phyloP scores from a whole-genome alignment of 2,113 vertebrate genomes.

The Chitala chitala region DNA sequence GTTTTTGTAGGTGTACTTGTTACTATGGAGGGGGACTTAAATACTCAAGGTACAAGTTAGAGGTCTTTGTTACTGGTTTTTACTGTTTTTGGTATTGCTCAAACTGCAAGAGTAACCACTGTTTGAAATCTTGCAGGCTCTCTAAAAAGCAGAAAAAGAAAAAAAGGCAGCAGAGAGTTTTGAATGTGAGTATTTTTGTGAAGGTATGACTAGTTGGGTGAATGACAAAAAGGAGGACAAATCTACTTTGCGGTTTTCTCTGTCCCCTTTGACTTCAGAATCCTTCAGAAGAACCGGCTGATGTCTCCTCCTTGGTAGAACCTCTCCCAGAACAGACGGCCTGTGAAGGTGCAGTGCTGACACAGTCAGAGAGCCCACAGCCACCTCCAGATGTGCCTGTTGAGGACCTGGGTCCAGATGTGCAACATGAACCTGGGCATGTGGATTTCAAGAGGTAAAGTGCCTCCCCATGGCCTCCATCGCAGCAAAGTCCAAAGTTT shows the following conservation, averaged over 20 bases:
- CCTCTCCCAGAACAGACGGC: neutral
- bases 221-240: no score
- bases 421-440: constrained; percentile 28
- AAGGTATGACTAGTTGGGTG: no score
- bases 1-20: no score
- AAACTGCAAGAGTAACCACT: neutral
- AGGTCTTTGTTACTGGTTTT: no score
- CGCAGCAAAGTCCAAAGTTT: neutral
- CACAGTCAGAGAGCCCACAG: constrained; percentile 23
- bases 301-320: constrained; percentile 1
- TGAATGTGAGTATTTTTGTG: constrained; percentile 40
- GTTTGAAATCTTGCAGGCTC: constrained; percentile 57
- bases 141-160: constrained; percentile 91
- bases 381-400: constrained; percentile 19
- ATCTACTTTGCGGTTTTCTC: no score
- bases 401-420: constrained; percentile 27
- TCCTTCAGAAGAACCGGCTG: constrained; percentile 26
- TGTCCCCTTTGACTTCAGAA: constrained; percentile 27
- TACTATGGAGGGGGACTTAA: neutral
- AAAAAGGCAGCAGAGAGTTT: constrained; percentile 70
- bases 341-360: constrained; percentile 10
- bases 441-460: constrained; percentile 51
- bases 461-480: neutral
- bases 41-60: no score
- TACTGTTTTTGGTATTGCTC: neutral